Evolutionary conservation across 2,888 invertebrate species (phyloP).

Genomic region (Hydrotaea diabolus): DNA sequence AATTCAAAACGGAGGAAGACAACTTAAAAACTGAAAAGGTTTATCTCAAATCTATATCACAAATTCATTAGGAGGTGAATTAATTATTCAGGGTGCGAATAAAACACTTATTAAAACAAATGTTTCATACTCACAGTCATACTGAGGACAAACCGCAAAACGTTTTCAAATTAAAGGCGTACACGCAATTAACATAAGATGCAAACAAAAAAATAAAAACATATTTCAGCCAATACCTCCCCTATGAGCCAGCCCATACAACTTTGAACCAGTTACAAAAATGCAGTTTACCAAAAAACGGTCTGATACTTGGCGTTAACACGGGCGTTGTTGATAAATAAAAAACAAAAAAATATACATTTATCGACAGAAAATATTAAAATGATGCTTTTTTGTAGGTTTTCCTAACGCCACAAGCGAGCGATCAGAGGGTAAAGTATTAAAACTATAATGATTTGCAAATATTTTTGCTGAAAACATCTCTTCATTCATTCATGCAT

Average conservation of each 20-base stretch:
- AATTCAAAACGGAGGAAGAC: neutral
- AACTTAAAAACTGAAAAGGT: neutral
- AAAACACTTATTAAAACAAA: neutral
- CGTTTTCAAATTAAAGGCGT: neutral
- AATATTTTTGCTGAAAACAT: slow-evolving; percentile 10
- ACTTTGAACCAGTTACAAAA: neutral
- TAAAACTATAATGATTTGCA: slow-evolving; percentile 7
- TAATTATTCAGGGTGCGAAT: neutral
- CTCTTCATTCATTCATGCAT: neutral
- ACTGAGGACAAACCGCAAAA: neutral
- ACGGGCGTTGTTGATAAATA: neutral
- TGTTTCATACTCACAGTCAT: too few relatives aligned
- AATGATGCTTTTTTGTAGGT: neutral
- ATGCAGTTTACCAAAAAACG: neutral
- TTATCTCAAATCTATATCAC: too few relatives aligned
- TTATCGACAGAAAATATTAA: neutral
- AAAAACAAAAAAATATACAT: neutral
- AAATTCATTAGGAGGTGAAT: neutral
- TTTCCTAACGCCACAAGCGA: neutral
- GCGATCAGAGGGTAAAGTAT: neutral
- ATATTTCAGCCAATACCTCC: neutral
- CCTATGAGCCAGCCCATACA: neutral
- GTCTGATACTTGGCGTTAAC: neutral
- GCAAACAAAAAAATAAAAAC: neutral
- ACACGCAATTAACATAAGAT: neutral